Base-by-base conservation (phyloP, 2,888 invertebrate genomes). In the Digitonthophagus gazella region DNA sequence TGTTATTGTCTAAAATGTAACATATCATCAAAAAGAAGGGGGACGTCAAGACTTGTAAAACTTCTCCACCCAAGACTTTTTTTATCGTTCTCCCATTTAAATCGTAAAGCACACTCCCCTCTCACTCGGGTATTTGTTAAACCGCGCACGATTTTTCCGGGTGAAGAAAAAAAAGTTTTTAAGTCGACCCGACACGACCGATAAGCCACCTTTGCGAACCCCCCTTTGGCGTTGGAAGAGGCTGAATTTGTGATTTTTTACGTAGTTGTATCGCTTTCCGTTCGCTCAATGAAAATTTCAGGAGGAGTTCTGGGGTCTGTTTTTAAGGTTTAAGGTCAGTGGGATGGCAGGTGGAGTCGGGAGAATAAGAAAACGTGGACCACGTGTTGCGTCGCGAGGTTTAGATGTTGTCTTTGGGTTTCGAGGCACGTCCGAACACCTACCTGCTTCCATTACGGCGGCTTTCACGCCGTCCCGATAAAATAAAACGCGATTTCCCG, bases 391-490 rank as follows among this genome's bases (percentile, higher is more conserved):
- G 72, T 72, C 66, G 55, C 65, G 44, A 71, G 68, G 72, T 71
- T 71, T 73, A 71, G 74, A 67, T 66, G 68, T 67, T 65, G 70
- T 70, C 71, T 72, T 74, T 74, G 71, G 71, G 73, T 74, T 74
- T 73, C 74, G 72, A 66, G 68, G 73, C 74, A 74, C 74, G 74
- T 73, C 67, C 72, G 71, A 71, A 73, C 73, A 73, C 73, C 72
- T 72, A 74, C 73, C 73, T 72, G 73, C 72, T 71, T 71, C 71
- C 71, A 73, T 72, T 72, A 72, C 69, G 71, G 71, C 69, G 68
- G 72, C 71, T 73, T 74, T 72, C 74, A 73, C 68, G 74, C 71
- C 71, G 73, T 71, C 61, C 61, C 73, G 72, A 73, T 73, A 73
- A 74, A 74, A 73, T 73, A 73, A 74, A 74, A 73, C 74, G 71